A percentile compares a stretch with the other conserved stretches of the same genome.
Conservation (phyloP, 2,888 invertebrate species). For the Eledone cirrhosa region DNA sequence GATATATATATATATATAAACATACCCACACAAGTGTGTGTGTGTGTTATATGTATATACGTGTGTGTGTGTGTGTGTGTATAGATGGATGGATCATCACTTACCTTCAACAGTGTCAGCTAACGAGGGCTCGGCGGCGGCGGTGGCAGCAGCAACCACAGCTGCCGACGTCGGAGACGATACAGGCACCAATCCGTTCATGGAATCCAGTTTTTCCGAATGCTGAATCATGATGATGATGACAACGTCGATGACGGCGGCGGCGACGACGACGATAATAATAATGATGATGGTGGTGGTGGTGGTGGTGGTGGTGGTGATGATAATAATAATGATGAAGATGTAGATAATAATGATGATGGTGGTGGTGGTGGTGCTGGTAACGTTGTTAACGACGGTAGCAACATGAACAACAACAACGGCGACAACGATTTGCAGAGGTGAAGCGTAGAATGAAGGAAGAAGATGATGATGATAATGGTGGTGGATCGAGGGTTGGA, state of each 20-base stretch:
- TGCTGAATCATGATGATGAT: constrained; percentile 28
- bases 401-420: not conserved
- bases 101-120: constrained; percentile 27
- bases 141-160: not conserved
- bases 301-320: too few relatives aligned
- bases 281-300: not conserved
- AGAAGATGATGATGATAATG: too few relatives aligned
- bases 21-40: not conserved
- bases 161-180: not conserved
- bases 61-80: not conserved
- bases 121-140: constrained; percentile 13
- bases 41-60: not conserved
- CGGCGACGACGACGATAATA: not conserved
- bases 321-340: not conserved
- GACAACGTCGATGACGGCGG: not conserved
- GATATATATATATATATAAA: too few relatives aligned
- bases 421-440: not conserved
- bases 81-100: not conserved
- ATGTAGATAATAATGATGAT: not conserved
- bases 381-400: not conserved
- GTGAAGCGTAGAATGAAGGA: too few relatives aligned
- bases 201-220: constrained; percentile 23
- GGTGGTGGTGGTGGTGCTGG: not conserved
- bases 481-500: too few relatives aligned
- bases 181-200: constrained; percentile 26